phyloP scores from a whole-genome alignment of 2,888 invertebrate species.

The Cylloceria caligata region DNA sequence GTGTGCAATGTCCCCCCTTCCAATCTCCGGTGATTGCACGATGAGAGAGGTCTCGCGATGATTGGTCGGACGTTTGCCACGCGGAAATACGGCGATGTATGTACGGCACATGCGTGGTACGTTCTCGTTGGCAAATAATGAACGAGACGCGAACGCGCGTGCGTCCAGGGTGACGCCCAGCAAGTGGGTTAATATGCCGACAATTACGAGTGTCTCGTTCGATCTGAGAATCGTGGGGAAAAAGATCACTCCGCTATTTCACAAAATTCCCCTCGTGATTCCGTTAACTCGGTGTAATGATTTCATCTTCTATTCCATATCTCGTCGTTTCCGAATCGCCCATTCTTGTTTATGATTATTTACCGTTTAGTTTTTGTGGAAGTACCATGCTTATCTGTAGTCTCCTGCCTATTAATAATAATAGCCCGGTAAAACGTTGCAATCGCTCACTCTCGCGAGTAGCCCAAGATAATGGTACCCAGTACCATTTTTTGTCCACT shows the following conservation, averaged over 20 bases:
- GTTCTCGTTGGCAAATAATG: constrained; percentile 29
- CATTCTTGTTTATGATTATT: no score
- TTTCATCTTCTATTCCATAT: constrained; percentile 11
- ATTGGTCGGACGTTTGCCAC: constrained; percentile 41
- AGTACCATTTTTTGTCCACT: background rate
- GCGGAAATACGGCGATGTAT: constrained; percentile 19
- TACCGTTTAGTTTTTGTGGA: no score
- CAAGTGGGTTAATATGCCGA: constrained; percentile 80
- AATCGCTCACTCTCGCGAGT: no score
- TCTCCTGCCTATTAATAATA: no score
- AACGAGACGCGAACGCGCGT: constrained; percentile 67
- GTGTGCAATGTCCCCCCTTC: background rate
- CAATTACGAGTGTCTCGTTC: constrained; percentile 74
- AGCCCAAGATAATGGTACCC: no score
- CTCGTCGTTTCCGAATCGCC: no score
- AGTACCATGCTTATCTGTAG: no score
- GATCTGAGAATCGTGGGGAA: constrained; percentile 63
- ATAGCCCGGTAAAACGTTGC: no score
- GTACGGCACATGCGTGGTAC: constrained; percentile 39
- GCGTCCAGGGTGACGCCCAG: constrained; percentile 76
- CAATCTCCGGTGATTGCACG: constrained; percentile 17
- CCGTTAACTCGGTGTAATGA: constrained; percentile 67
- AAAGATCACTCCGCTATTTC: constrained; percentile 54
- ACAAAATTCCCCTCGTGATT: constrained; percentile 58
- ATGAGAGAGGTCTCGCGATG: constrained; percentile 29